Evolutionary conservation across 2,113 vertebrate genomes (phyloP), one percentile per base, ranked within the genome.

Genomic region (Prolemur simus): DNA sequence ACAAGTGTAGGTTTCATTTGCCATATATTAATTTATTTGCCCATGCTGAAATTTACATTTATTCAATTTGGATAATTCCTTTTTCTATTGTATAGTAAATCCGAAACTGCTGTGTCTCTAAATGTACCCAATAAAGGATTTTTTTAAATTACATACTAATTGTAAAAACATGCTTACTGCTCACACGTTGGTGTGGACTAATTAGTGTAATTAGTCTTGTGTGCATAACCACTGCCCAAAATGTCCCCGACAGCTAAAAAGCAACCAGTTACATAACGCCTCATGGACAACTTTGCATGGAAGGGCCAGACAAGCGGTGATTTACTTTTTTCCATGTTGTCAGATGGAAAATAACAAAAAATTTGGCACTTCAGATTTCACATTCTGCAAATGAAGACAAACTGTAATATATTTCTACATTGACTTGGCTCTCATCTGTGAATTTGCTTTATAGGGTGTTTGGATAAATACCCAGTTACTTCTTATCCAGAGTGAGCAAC

Each of bases 21-120:
- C 80, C 60, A 58, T 60, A 11, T 29, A 81, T 58, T 93, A 96
- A 85, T 49, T 73, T 88, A 94, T 78, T 89, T 86, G 74, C 68
- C 87, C 80, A 96, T 96, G 86, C 80, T 97, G 93, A 98, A 98
- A 97, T 74, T 39, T 91, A 94, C 85, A 78, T 94, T 97, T 97
- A 95, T 93, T 93, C 95, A 96, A 89, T 98, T 98, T 94, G 95
- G 78, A 86, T 89, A 96, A 97, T 71, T 96, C 89, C 81, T 85
- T 77, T 96, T 63, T 83, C 69, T 86, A 89, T 98, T 97, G 82
- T 97, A 97, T 89, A 71, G 96, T 84, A 98, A 97, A 95, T 96
- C 88, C 95, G 68, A 95, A 97, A 98, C 96, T 97, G 97, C 96
- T 98, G 97, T 97, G 96, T 98, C 84, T 98, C 96, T 96, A 93